Base-by-base conservation (phyloP, 1,140 invertebrate species). In the Heliconius himera region DNA sequence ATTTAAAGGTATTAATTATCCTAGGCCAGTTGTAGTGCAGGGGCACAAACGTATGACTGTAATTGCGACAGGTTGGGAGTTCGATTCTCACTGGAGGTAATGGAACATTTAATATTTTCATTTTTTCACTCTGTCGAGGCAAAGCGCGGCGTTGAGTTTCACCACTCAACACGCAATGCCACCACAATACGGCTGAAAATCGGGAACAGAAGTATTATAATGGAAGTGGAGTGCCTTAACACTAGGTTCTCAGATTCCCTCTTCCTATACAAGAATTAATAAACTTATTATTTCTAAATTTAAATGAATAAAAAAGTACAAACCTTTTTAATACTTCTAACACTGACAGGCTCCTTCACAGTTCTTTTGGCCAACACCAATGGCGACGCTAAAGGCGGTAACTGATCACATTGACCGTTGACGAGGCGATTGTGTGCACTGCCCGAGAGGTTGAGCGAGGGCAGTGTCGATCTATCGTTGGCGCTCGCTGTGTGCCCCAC, bases 371-470 rank as follows among this genome's bases (percentile, higher is more conserved):
- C 79, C 38, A 94, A 77, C 0, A 93, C 89, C 5, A 94, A 78
- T 1, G 94, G 94, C 1, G 94, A 94, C 0, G 94, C 93, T 20
- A 95, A 79, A 0, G 94, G 94, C 5, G 94, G 94, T 49, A 95
- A 78, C 56, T 95, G 94, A 73, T 93, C 91, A 73, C 89, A 93
- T 60, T 91, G 89, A 0, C 89, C 89, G 51, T 91, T 93, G 3
- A 88, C 49, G 2, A 93, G 85, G 3, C 90, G 84, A 8, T 82
- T 89, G 81, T 94, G 90, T 6, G 88, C 84, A 8, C 84, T 84
- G 8, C 91, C 92, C 0, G 93, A 89, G 3, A 93, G 87, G 46
- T 91, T 91, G 38, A 94, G 74, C 0, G 93, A 93, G 0, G 91
- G 92, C 6, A 93, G 79, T 0, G 91, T 93, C 0, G 92, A 92